Conservation (phyloP, 2,113 vertebrate genomes). For the Platysternon megacephalum region DNA sequence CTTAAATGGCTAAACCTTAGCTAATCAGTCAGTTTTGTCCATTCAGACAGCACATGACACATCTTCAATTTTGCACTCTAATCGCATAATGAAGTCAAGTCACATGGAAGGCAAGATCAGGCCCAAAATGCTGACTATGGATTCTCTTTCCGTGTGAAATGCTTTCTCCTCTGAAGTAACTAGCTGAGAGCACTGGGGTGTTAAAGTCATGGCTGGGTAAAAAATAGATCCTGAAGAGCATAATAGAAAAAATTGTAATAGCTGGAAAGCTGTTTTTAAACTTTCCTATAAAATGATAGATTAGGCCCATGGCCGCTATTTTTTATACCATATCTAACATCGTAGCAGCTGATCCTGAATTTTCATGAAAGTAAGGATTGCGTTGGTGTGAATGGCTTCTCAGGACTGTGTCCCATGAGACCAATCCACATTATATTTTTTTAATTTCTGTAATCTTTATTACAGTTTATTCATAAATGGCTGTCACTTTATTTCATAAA, state of each 20-base stretch:
- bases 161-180: not conserved
- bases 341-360: not conserved
- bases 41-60: not conserved
- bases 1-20: not conserved
- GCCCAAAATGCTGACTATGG: not conserved
- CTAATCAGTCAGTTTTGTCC: not conserved
- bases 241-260: not conserved
- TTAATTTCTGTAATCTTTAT: not conserved
- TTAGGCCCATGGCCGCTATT: rapidly evolving
- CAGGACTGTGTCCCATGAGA: not conserved
- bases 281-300: not conserved
- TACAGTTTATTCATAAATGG: not conserved
- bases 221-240: not conserved
- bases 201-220: not conserved
- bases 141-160: not conserved
- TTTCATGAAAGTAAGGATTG: not conserved
- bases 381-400: not conserved
- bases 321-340: not conserved
- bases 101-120: not conserved
- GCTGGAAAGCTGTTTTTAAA: rapidly evolving
- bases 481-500: not conserved
- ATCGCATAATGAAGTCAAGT: not conserved
- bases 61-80: not conserved
- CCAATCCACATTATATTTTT: not conserved
- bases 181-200: not conserved